Percentiles rank a stretch among this genome's conserved stretches.
These are phyloP conservation scores for Agrochola litura DNA, from an alignment of 2,888 invertebrate genomes.

Conservation along the genomic window DNA sequence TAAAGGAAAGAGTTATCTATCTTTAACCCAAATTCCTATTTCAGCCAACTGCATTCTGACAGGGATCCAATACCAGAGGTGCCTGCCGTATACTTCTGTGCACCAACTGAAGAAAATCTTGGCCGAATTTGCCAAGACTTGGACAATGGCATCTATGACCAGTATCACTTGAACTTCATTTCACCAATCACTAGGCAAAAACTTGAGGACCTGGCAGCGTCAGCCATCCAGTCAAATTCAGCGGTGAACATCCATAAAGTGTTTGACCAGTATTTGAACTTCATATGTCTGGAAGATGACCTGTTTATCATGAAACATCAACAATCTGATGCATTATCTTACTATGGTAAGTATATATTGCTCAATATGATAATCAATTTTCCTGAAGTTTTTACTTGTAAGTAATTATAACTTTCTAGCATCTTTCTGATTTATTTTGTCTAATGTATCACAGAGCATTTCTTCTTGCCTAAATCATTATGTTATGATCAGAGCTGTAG, in stretches of 20 bases:
- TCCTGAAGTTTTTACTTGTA: too few relatives aligned
- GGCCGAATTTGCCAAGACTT: constrained; percentile 97
- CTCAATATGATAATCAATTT: too few relatives aligned
- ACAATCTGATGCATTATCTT: constrained; percentile 97
- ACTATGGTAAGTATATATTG: constrained; percentile 92
- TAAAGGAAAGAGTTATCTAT: background rate
- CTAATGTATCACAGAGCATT: too few relatives aligned
- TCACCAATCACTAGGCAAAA: constrained; percentile 98
- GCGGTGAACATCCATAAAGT: constrained; percentile 98
- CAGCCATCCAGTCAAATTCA: constrained; percentile 97
- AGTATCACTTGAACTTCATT: constrained; percentile 99
- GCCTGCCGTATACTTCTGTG: constrained; percentile 99
- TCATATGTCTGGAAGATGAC: constrained; percentile 99
- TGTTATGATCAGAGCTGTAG: too few relatives aligned
- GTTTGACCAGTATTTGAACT: constrained; percentile 99
- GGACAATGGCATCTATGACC: constrained; percentile 97
- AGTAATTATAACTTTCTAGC: too few relatives aligned
- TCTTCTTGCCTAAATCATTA: too few relatives aligned
- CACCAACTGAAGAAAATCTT: constrained; percentile 98
- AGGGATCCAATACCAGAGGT: constrained; percentile 99
- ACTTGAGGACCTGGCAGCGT: constrained; percentile 98
- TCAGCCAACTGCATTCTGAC: constrained; percentile 96
- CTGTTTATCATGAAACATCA: constrained; percentile 98
- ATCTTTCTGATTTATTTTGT: too few relatives aligned
- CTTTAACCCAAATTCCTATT: constrained; percentile 24